Evolutionary conservation across 2,888 invertebrate species (phyloP).

Genomic region (Yponomeuta plumbellus): DNA sequence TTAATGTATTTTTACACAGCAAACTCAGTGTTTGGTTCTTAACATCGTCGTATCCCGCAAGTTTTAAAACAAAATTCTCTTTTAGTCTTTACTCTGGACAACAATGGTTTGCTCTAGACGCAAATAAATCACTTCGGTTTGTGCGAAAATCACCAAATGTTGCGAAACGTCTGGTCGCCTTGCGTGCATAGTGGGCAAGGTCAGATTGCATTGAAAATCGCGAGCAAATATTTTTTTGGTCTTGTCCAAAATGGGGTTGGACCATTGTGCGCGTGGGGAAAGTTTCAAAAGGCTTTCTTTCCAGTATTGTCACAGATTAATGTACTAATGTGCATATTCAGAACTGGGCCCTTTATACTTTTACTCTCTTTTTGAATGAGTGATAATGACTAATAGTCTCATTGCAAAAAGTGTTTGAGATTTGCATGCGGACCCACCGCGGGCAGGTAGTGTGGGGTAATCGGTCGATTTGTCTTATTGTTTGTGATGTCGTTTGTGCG

Average conservation of each 20-base stretch:
- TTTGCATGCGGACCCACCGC: slow-evolving; percentile 66
- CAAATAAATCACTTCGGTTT: slow-evolving; percentile 59
- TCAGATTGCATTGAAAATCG: slow-evolving; percentile 51
- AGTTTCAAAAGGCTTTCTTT: slow-evolving; percentile 58
- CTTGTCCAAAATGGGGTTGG: slow-evolving; percentile 28
- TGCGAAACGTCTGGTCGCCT: slow-evolving; percentile 41
- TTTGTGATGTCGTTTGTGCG: slow-evolving; percentile 67
- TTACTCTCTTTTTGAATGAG: slow-evolving; percentile 58
- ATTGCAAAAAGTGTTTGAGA: slow-evolving; percentile 40
- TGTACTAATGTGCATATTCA: slow-evolving; percentile 56
- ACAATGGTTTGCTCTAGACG: slow-evolving; percentile 46
- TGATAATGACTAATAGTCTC: slow-evolving; percentile 50
- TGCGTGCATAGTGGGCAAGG: slow-evolving; percentile 50
- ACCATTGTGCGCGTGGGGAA: slow-evolving; percentile 45
- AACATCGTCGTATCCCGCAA: slow-evolving; percentile 47
- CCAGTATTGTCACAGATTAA: slow-evolving; percentile 57
- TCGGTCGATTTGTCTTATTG: slow-evolving; percentile 74
- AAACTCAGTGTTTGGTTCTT: neutral
- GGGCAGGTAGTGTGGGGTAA: slow-evolving; percentile 70
- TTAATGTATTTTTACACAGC: slow-evolving; percentile 18
- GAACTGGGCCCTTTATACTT: slow-evolving; percentile 48
- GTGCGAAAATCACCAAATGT: slow-evolving; percentile 66
- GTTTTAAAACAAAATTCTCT: slow-evolving; percentile 50
- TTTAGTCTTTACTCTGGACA: slow-evolving; percentile 31
- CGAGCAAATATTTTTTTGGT: slow-evolving; percentile 38